A percentile compares a stretch with the other conserved stretches of the same genome.
Evolutionary conservation across 2,888 invertebrate species (phyloP).

Genomic region (Nephrotoma appendiculata): DNA sequence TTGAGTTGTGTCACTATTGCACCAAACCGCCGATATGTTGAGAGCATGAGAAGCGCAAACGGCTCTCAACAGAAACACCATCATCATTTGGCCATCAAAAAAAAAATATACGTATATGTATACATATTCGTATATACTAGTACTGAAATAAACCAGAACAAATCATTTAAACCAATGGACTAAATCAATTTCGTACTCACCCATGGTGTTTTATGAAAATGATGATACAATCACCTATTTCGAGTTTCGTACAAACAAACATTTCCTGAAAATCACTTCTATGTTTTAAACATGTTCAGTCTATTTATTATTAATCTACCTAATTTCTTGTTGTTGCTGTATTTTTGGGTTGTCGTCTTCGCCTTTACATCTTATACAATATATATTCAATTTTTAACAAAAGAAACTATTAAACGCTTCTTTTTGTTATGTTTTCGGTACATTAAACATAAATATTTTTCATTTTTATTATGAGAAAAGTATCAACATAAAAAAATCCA

Average conservation of each 20-base stretch:
- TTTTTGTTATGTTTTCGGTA: not conserved
- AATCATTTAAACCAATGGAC: not conserved
- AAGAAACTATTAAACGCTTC: not conserved
- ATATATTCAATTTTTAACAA: not conserved
- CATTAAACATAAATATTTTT: not conserved
- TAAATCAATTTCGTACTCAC: not conserved
- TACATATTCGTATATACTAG: too few relatives aligned
- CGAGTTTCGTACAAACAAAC: not conserved
- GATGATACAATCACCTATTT: not conserved
- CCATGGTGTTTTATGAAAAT: not conserved
- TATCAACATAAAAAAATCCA: not conserved
- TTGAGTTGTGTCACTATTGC: too few relatives aligned
- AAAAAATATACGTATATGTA: too few relatives aligned
- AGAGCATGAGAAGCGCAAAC: too few relatives aligned
- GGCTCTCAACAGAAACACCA: too few relatives aligned
- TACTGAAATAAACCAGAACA: too few relatives aligned
- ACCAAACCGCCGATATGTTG: too few relatives aligned
- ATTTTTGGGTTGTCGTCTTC: not conserved
- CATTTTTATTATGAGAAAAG: not conserved
- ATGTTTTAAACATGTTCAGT: not conserved
- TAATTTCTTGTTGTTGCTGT: not conserved
- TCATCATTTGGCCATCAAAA: too few relatives aligned
- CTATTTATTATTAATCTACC: not conserved
- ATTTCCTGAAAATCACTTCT: not conserved
- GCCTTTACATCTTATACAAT: not conserved